Evolutionary conservation across 2,888 invertebrate genomes (phyloP), one percentile per base, ranked within the genome.

Genomic region (Lypha dubia): DNA sequence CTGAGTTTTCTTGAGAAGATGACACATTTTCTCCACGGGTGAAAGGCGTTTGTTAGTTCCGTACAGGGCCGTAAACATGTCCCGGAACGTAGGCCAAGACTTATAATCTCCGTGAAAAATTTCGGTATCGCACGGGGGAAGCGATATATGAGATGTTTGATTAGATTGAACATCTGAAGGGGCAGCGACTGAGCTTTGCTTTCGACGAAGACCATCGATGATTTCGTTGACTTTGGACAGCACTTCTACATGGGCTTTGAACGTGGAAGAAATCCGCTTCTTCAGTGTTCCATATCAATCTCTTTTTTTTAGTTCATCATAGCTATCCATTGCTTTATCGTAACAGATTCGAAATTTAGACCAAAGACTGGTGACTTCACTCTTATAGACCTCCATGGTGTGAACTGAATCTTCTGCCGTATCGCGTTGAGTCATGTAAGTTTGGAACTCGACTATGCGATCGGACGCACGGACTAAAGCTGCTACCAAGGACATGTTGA

Each of bases 1-100:
- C 24, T 53, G 51, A 8, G 51, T 51, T 9, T 51, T 22, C 4
- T 51, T 51, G 3, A 24, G 51, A 0, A 53, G 11, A 24, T 53
- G 51, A 22, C 51, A 53, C 24, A 53, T 53, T 22, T 53, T 53
- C 51, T 53, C 51, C 1, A 53, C 51, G 24, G 51, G n/a, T n/a
- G n/a, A n/a, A n/a, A n/a, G n/a, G n/a, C n/a, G n/a, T n/a, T n/a
- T n/a, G n/a, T n/a, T n/a, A n/a, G n/a, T n/a, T n/a, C n/a, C n/a
- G n/a, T n/a, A n/a, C n/a, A 35, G 7, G 46, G 15, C n/a, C 49
- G 22, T 46, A 46, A n/a, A n/a, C n/a, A n/a, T n/a, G n/a, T n/a
- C n/a, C n/a, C n/a, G n/a, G n/a, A n/a, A n/a, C n/a, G n/a, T n/a
- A n/a, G n/a, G n/a, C n/a, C n/a, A n/a, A n/a, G n/a, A n/a, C n/a